Conservation (phyloP, 2,797 vertebrate genomes). For the Craterocephalus amniculus region DNA sequence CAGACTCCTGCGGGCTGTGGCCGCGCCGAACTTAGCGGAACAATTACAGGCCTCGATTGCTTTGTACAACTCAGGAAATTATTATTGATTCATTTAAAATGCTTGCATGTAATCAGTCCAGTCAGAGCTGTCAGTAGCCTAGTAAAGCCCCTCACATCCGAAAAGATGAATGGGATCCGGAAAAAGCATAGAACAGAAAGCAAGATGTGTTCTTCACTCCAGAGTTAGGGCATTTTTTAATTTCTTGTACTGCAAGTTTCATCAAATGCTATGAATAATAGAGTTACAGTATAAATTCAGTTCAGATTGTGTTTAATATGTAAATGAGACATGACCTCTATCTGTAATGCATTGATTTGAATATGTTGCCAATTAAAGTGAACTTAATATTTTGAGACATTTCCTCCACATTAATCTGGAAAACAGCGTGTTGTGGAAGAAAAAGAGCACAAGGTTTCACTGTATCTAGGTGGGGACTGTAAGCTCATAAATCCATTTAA, state of each 20-base stretch:
- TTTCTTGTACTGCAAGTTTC: background rate
- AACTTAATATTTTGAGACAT: background rate
- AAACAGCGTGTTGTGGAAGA: background rate
- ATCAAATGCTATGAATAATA: background rate
- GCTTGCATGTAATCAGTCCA: background rate
- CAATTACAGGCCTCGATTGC: slow-evolving; percentile 63
- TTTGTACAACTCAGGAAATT: slow-evolving; percentile 43
- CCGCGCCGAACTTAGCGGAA: slow-evolving; percentile 44
- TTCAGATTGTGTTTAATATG: background rate
- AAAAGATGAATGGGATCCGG: background rate
- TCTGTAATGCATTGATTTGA: background rate
- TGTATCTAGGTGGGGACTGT: background rate
- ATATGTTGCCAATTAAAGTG: background rate
- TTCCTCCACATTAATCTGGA: background rate
- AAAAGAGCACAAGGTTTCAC: background rate
- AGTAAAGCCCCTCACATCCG: slow-evolving; percentile 10
- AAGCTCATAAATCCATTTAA: background rate
- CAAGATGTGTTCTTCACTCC: background rate
- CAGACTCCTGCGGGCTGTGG: slow-evolving; percentile 52
- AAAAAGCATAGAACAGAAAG: background rate
- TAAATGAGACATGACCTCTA: background rate
- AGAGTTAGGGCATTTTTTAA: background rate
- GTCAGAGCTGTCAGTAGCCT: slow-evolving; percentile 5
- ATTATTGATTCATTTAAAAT: slow-evolving; percentile 61
- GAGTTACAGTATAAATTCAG: background rate